Conservation (phyloP, 2,113 vertebrate genomes). For the Pollimyrus isidori region DNA sequence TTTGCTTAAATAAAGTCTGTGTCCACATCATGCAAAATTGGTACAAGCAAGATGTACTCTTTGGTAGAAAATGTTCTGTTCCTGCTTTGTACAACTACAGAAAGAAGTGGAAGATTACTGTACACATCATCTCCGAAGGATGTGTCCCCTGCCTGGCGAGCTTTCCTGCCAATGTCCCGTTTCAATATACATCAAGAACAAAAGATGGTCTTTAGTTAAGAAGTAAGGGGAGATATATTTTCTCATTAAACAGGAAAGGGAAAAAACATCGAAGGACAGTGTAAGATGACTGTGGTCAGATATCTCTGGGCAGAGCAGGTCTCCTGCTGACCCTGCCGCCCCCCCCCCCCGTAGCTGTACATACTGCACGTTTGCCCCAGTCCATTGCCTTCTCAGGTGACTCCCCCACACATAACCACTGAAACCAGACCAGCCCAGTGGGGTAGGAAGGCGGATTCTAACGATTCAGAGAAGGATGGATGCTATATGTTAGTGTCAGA, state of each 20-base stretch:
- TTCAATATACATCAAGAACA: background rate
- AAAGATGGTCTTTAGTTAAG: background rate
- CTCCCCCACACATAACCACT: slow-evolving; percentile 39
- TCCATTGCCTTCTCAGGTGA: slow-evolving; percentile 42
- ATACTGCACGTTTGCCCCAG: background rate
- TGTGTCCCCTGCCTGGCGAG: background rate
- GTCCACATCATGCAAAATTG: background rate
- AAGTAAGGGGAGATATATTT: background rate
- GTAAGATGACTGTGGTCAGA: background rate
- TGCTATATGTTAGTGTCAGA: slow-evolving; percentile 12
- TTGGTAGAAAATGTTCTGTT: background rate
- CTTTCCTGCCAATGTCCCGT: background rate
- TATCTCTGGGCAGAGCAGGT: background rate
- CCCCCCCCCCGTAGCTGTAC: background rate
- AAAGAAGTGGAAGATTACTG: background rate
- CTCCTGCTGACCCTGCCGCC: background rate
- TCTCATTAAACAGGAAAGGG: background rate
- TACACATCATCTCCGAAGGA: background rate
- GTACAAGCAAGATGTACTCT: background rate
- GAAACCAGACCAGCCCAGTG: slow-evolving; percentile 50
- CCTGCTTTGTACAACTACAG: background rate
- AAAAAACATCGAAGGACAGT: background rate
- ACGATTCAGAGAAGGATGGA: slow-evolving; percentile 30
- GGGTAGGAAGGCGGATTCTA: slow-evolving; percentile 19
- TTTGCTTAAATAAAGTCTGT: background rate